Evolutionary conservation across 2,888 invertebrate genomes (phyloP).

Genomic region (Marronus borbonicus): DNA sequence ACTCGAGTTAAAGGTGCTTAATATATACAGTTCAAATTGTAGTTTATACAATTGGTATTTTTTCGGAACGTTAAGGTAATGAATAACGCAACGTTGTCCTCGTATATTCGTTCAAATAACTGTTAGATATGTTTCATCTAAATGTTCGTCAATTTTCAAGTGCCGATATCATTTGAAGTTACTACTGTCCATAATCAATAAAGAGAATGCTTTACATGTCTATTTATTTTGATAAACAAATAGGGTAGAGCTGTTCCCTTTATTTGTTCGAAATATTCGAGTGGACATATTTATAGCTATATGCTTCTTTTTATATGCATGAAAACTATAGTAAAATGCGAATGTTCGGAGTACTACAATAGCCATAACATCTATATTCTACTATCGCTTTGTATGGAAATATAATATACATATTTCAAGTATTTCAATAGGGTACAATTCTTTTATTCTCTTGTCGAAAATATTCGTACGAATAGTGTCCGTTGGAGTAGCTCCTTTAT

Average conservation of each 20-base stretch:
- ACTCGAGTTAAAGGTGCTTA: background rate
- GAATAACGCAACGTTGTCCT: background rate
- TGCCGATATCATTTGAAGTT: background rate
- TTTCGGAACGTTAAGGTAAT: background rate
- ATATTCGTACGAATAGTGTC: background rate
- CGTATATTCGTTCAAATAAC: background rate
- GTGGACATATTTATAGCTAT: background rate
- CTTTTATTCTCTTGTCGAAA: conserved; percentile 1
- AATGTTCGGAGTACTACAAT: background rate
- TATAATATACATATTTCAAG: background rate
- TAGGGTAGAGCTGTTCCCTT: too few relatives aligned
- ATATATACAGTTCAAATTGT: background rate
- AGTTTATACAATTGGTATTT: background rate
- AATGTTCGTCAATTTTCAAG: background rate
- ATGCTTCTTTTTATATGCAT: background rate
- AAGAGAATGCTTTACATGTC: background rate
- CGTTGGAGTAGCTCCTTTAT: conserved; percentile 24
- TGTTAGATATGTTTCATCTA: background rate
- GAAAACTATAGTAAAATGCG: background rate
- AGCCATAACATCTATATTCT: background rate
- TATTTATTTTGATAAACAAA: too few relatives aligned
- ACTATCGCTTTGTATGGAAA: background rate
- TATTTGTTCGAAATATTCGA: background rate
- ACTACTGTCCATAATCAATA: background rate
- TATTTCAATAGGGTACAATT: background rate